Base-by-base conservation (phyloP, 2,113 vertebrate genomes). In the Eurystomus gularis region DNA sequence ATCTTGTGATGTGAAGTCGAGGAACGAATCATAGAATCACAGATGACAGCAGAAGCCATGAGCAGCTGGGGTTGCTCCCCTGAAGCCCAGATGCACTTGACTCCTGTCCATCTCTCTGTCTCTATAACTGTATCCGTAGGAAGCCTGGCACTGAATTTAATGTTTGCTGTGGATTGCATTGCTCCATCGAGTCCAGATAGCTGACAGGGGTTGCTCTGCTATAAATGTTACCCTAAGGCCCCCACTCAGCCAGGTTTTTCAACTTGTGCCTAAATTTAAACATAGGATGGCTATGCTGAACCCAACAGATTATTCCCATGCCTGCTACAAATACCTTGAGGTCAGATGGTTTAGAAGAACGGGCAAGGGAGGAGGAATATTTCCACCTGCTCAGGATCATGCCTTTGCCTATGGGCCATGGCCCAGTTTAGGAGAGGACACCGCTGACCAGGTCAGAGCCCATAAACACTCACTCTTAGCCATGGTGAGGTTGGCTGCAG, bases 91-190 rank as follows among this genome's bases (percentile, higher is more conserved):
- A 84, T 39, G 48, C 92, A 88, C 85, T 96, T 94, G 85, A 90
- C 90, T 90, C 82, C 90, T 92, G 93, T 94, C 94, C 88, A 35
- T 95, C 76, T 92, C 71, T 48, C 44, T 83, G 48, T 49, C 88
- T 81, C 70, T 90, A 3, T 13, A 42, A 87, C 82, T 86, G 86
- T 78, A 90, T 81, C 81, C 48, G 17, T 6, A 35, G 11, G 6
- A 52, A 95, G 58, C 54, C 55, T 91, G 79, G 87, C 79, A 61
- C 64, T 51, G 72, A 46, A 73, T 75, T 37, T 42, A 55, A 66
- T 40, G 48, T 64, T 92, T 3, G 1, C 78, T 28, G 69, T 12
- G 76, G 73, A 51, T 79, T 40, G n/a, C 3, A 11, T 44, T 2
- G 20, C 70, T 68, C 75, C 49, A 0, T 18, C 24, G 84, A 91